Evolutionary conservation across 2,113 vertebrate species (phyloP), one percentile per base, ranked within the genome.

Genomic region (Hydrolagus affinis): DNA sequence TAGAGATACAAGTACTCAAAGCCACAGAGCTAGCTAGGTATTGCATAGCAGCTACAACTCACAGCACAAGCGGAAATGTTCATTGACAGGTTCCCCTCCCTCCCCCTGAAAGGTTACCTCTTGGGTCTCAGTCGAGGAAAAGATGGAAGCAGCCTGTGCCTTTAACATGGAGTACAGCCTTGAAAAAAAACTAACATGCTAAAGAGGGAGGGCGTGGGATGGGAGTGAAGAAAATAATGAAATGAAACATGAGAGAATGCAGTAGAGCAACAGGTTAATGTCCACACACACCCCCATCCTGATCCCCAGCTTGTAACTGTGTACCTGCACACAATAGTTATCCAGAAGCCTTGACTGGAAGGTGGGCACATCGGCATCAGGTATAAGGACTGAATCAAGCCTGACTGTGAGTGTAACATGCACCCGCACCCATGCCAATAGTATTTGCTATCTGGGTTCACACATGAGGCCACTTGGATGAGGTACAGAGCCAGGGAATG

Each of bases 181-280:
- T 93, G 93, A 94, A 92, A 95, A 90, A 91, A 95, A 90, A 92
- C 94, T 80, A 89, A 92, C 92, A 88, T 88, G 90, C 94, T 95
- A 92, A 91, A 87, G 86, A 87, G 86, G 89, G 89, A 87, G n/a
- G 14, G 32, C 23, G 14, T 15, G 71, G 88, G 88, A 88, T 88
- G 75, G 86, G 89, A 89, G 90, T 83, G 78, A 66, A 83, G 78
- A 83, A 83, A 66, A 83, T 1, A 28, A 10, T 83, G 78, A 83
- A 44, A 44, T 44, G 44, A 44, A 44, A 83, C 62, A 83, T 66
- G 62, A 66, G 17, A 62, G 60, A 66, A 66, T 66, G 78, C 28
- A 83, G 60, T 17, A 83, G 23, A 83, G 62, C 62, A 83, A 66
- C 6, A 59, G 75, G 76, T 23, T 62, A 80, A 23, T 28, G 25